These are phyloP conservation scores for Malurus splendens DNA, from an alignment of 2,797 vertebrate species.

Conservation along the genomic window DNA sequence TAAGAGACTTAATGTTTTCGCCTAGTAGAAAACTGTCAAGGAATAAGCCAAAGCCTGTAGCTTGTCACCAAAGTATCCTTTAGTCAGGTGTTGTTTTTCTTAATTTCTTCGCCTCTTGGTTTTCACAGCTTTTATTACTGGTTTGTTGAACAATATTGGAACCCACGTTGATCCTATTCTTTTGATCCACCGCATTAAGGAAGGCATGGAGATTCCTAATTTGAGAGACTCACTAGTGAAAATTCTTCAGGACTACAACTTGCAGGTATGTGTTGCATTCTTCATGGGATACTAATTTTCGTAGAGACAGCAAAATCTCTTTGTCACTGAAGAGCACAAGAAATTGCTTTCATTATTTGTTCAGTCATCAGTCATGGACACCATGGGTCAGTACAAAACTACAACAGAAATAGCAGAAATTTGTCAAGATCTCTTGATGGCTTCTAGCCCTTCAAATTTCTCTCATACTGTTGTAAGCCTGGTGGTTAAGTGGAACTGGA, in stretches of 20 bases:
- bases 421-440: not conserved
- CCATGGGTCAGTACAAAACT: not conserved
- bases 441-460: not conserved
- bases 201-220: conserved; percentile 98
- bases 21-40: not conserved
- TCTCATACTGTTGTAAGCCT: not conserved
- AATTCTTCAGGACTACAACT: conserved; percentile 97
- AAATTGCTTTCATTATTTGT: not conserved
- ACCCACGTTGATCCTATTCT: conserved; percentile 97
- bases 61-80: not conserved
- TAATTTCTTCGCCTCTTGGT: not conserved
- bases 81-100: not conserved
- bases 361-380: not conserved
- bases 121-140: conserved; percentile 91
- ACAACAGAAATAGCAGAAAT: not conserved
- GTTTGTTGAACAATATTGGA: conserved; percentile 95
- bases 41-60: not conserved
- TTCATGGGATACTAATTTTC: not conserved
- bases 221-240: conserved; percentile 96
- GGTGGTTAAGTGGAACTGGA: not conserved
- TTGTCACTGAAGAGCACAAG: not conserved
- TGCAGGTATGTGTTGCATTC: conserved; percentile 78
- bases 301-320: not conserved
- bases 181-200: conserved; percentile 94
- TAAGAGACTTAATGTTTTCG: not conserved